phyloP scores from a whole-genome alignment of 2,888 invertebrate species.

The Amorpha juglandis region DNA sequence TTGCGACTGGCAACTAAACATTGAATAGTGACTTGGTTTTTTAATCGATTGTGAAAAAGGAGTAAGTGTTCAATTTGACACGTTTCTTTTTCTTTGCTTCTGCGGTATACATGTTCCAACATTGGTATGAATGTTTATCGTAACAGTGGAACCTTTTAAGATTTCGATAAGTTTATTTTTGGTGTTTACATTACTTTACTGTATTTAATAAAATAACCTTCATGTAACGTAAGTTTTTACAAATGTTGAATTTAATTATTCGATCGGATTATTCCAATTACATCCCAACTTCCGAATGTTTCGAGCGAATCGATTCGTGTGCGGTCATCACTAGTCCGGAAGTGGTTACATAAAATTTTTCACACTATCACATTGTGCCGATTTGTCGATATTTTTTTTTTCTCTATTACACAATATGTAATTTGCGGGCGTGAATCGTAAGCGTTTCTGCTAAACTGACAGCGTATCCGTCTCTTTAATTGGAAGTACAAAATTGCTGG shows the following conservation, averaged over 20 bases:
- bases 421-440: constrained; percentile 56
- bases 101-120: too few species aligned
- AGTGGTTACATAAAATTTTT: constrained; percentile 28
- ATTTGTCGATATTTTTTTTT: constrained; percentile 35
- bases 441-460: constrained; percentile 30
- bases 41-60: too few species aligned
- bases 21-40: too few species aligned
- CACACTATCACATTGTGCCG: constrained; percentile 23
- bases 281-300: background rate
- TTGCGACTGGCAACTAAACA: too few species aligned
- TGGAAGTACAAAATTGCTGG: constrained; percentile 45
- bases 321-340: constrained; percentile 14
- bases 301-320: constrained; percentile 4
- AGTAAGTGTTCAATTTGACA: too few species aligned
- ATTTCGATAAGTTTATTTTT: too few species aligned
- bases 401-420: constrained; percentile 64
- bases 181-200: too few species aligned
- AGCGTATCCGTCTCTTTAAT: constrained; percentile 53
- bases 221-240: too few species aligned
- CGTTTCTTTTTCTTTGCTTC: too few species aligned
- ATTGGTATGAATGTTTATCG: too few species aligned
- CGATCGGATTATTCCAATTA: background rate
- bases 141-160: too few species aligned
- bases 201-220: too few species aligned
- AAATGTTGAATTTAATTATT: background rate